Evolutionary conservation across 1,140 invertebrate genomes (phyloP).

Genomic region (Zophobas morio): DNA sequence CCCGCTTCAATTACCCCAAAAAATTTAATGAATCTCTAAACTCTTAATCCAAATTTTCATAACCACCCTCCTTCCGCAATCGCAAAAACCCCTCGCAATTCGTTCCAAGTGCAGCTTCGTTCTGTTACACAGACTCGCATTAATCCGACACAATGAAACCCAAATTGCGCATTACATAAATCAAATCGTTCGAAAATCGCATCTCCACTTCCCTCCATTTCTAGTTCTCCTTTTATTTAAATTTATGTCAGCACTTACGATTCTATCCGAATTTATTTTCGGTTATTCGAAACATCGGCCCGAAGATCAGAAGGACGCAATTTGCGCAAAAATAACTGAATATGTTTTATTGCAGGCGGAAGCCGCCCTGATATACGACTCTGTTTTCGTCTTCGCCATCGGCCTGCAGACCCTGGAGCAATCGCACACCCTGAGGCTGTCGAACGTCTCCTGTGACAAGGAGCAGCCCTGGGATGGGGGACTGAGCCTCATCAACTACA

Average conservation of each 20-base stretch:
- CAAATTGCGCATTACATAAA: no score
- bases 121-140: no score
- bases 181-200: no score
- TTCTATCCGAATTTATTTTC: constrained; percentile 18
- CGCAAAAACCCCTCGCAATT: no score
- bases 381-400: constrained; percentile 82
- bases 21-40: no score
- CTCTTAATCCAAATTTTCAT: no score
- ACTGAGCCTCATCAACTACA: constrained; percentile 86
- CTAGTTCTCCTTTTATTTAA: constrained; percentile 24
- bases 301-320: constrained; percentile 20
- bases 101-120: no score
- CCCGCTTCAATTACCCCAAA: background rate
- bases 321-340: constrained; percentile 38
- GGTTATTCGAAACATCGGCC: constrained; percentile 3
- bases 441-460: constrained; percentile 81
- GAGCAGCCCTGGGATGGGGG: constrained; percentile 85
- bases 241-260: constrained; percentile 19
- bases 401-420: constrained; percentile 79
- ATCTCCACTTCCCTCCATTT: background rate
- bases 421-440: constrained; percentile 74
- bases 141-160: no score
- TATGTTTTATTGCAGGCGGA: constrained; percentile 75
- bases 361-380: constrained; percentile 85
- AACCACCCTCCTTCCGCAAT: no score